Evolutionary conservation across 2,113 vertebrate species (phyloP).

Genomic region (Oreochromis tanganicae): DNA sequence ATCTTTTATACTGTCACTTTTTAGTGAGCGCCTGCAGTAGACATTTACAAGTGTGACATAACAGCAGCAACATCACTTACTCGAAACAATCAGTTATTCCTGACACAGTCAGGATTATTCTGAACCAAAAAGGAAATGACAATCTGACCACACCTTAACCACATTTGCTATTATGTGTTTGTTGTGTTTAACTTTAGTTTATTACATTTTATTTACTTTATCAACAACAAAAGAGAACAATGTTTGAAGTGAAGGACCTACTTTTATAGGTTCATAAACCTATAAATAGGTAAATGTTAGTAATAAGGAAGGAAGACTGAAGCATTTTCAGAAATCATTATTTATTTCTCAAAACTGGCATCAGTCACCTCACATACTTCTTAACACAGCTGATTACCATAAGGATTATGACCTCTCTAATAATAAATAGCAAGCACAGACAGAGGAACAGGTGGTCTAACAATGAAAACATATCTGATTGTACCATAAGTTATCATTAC

Average conservation of each 20-base stretch:
- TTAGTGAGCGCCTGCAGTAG: background rate
- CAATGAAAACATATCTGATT: background rate
- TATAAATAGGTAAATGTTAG: background rate
- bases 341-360: background rate
- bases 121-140: background rate
- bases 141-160: background rate
- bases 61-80: rapidly evolving
- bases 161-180: background rate
- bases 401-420: background rate
- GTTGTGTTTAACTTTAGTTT: background rate
- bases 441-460: rapidly evolving
- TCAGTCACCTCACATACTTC: background rate
- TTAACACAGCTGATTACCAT: background rate
- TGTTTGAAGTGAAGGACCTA: background rate
- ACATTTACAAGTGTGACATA: background rate
- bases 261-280: background rate
- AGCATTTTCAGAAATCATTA: background rate
- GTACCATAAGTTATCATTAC: background rate
- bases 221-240: background rate
- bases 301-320: background rate
- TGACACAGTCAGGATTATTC: background rate
- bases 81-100: background rate
- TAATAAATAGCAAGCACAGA: background rate
- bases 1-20: background rate
- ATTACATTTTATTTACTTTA: rapidly evolving